phyloP scores from a whole-genome alignment of 1,140 invertebrate species.

The Drosophila setifemur region DNA sequence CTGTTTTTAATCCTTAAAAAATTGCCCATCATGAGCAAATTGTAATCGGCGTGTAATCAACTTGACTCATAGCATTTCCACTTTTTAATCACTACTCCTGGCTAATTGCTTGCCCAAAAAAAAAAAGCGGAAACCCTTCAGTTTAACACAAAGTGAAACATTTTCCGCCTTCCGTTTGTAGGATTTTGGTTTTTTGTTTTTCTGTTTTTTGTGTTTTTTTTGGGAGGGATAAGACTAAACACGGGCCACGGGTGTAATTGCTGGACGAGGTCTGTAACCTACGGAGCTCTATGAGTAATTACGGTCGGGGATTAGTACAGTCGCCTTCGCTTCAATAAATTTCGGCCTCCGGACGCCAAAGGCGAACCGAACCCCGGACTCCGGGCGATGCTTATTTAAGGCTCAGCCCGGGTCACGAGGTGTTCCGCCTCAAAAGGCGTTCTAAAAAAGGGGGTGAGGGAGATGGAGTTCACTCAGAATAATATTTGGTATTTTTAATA shows the following conservation, averaged over 20 bases:
- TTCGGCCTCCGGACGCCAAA: slow-evolving; percentile 31
- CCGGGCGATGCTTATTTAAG: slow-evolving; percentile 26
- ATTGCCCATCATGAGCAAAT: background rate
- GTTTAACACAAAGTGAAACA: slow-evolving; percentile 62
- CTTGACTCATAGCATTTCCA: slow-evolving; percentile 34
- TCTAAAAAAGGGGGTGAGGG: slow-evolving; percentile 1
- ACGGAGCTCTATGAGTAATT: slow-evolving; percentile 69
- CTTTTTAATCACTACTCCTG: slow-evolving; percentile 29
- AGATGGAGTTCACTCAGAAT: background rate
- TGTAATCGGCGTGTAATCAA: slow-evolving; percentile 35
- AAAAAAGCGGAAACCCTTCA: slow-evolving; percentile 55
- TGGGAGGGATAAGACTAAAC: slow-evolving; percentile 30
- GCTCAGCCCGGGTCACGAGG: slow-evolving; percentile 39
- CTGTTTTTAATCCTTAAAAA: background rate
- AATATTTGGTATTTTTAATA: background rate
- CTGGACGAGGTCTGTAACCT: slow-evolving; percentile 46
- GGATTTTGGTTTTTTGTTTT: no score
- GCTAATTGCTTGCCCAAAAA: slow-evolving; percentile 55
- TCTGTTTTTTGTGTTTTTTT: slow-evolving; percentile 9
- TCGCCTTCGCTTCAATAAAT: slow-evolving; percentile 67
- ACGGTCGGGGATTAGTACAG: slow-evolving; percentile 74
- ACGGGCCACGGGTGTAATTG: slow-evolving; percentile 58
- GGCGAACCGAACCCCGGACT: slow-evolving; percentile 26
- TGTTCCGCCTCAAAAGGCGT: slow-evolving; percentile 33
- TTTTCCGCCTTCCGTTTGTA: slow-evolving; percentile 57